Percentiles rank a stretch among this genome's conserved stretches.
Conservation (phyloP, 2,888 invertebrate genomes). For the Peribatodes rhomboidaria region DNA sequence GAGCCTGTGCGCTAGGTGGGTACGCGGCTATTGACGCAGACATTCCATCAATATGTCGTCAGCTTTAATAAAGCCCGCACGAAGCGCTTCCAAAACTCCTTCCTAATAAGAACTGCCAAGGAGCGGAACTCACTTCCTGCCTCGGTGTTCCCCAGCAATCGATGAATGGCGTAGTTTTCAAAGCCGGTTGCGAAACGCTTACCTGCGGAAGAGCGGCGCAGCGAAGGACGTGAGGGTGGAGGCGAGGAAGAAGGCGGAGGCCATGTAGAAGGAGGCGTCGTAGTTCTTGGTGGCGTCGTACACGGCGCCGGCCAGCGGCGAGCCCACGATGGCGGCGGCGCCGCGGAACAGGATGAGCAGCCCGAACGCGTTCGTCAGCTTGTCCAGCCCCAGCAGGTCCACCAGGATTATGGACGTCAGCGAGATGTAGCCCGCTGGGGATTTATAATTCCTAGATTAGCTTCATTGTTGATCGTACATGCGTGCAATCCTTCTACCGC, state of each 20-base stretch:
- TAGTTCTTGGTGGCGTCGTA: slow-evolving; percentile 95
- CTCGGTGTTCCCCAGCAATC: too few species aligned
- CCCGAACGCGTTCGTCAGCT: slow-evolving; percentile 98
- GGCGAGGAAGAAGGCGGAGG: slow-evolving; percentile 94
- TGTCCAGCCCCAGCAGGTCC: slow-evolving; percentile 97
- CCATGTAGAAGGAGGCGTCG: slow-evolving; percentile 96
- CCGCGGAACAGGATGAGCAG: slow-evolving; percentile 98
- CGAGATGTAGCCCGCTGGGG: slow-evolving; percentile 97
- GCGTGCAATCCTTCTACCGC: too few species aligned
- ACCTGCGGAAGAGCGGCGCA: slow-evolving; percentile 89
- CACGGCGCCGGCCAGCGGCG: slow-evolving; percentile 94
- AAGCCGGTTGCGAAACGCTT: background rate
- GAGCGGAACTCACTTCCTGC: too few species aligned
- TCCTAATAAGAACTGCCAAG: too few species aligned
- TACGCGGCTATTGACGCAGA: too few species aligned
- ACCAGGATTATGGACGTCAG: slow-evolving; percentile 99
- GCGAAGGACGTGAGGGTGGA: slow-evolving; percentile 94
- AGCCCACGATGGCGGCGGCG: slow-evolving; percentile 95
- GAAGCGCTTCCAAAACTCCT: too few species aligned
- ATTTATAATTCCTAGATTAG: background rate
- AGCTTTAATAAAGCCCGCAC: too few species aligned
- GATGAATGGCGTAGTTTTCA: too few species aligned
- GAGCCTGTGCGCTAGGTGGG: too few species aligned
- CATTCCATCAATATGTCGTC: too few species aligned
- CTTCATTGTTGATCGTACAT: too few species aligned